Base-by-base conservation (phyloP, 2,797 vertebrate genomes). In the Chiropotes sagulatus region DNA sequence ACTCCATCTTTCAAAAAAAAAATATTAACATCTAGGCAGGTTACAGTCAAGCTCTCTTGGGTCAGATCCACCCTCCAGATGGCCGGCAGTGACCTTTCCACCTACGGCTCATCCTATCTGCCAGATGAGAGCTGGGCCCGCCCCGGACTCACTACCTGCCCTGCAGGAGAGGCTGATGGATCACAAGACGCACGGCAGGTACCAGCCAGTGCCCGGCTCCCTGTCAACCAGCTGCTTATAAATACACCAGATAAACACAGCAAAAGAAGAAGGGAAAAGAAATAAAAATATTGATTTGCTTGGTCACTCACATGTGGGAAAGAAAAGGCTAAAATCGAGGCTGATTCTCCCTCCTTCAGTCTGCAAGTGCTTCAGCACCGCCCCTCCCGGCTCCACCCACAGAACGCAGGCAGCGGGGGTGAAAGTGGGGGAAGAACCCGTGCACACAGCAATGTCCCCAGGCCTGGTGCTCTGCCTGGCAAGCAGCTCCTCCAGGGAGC, bases 141-240 rank as follows among this genome's bases (percentile, higher is more conserved):
- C 6, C 11, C 0, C 0, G 0, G 58, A 61, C 48, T 28, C 0
- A 13, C 8, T 17, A 15, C 26, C 19, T 0, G 30, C 10, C 73
- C 41, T 17, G 22, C 1, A 2, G 39, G 24, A 88, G 24, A 88
- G 76, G 85, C 4, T 28, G 33, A 20, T 2, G 3, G n/a, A 12
- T 64, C 44, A 20, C 13, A 6, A 26, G 28, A 4, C 1, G 0
- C 2, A 6, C 1, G 33, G 83, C 61, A 7, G 83, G 39, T 5
- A 19, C 24, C 33, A 15, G 8, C 0, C 79, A 1, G 52, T 36
- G 1, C 39, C 76, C 24, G 0, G 48, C 10, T 24, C 58, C 46
- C 3, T 4, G 0, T 26, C 26, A 26, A n/a, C 0, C 1, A 39
- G 33, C 50, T 19, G 64, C 50, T 19, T 80, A 33, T 13, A 19